These are phyloP conservation scores for Vanacampus margaritifer DNA, from an alignment of 2,113 vertebrate species.

Conservation along the genomic window DNA sequence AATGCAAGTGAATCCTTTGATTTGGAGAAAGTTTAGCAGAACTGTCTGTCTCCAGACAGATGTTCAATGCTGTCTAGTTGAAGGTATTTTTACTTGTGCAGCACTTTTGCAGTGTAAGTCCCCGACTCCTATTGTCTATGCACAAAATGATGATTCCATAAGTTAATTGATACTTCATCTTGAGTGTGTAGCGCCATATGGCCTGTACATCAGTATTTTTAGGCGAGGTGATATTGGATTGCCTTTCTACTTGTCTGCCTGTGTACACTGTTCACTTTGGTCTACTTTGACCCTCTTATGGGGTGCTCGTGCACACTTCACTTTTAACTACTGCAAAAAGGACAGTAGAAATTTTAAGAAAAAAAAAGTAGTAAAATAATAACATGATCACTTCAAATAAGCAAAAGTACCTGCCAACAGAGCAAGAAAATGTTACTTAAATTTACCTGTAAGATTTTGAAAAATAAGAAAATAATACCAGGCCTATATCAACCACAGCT, in stretches of 20 bases:
- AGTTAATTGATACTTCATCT: background rate
- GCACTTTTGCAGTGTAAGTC: background rate
- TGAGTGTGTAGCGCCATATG: slow-evolving; percentile 15
- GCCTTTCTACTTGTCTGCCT: slow-evolving; percentile 17
- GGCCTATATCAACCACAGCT: no score
- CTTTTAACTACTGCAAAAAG: no score
- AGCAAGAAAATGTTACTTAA: no score
- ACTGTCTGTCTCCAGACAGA: slow-evolving; percentile 34
- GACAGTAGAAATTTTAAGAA: no score
- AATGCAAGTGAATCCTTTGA: slow-evolving; percentile 55
- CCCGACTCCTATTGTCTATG: background rate
- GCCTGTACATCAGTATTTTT: slow-evolving; percentile 17
- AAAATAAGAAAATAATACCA: no score
- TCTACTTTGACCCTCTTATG: background rate
- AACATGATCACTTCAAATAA: no score
- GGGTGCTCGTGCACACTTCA: background rate
- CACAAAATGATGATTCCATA: background rate
- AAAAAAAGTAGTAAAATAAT: no score
- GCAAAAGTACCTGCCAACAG: no score
- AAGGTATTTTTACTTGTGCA: slow-evolving; percentile 34
- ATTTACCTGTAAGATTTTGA: no score
- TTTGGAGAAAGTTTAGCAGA: slow-evolving; percentile 45
- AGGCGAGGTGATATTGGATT: slow-evolving; percentile 38
- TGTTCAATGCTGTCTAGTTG: slow-evolving; percentile 43
- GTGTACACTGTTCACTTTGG: slow-evolving; percentile 27